Percentiles rank a stretch among this genome's conserved stretches.
These are phyloP conservation scores for Epistrophella euchroma DNA, from an alignment of 2,888 invertebrate species.

Conservation along the genomic window DNA sequence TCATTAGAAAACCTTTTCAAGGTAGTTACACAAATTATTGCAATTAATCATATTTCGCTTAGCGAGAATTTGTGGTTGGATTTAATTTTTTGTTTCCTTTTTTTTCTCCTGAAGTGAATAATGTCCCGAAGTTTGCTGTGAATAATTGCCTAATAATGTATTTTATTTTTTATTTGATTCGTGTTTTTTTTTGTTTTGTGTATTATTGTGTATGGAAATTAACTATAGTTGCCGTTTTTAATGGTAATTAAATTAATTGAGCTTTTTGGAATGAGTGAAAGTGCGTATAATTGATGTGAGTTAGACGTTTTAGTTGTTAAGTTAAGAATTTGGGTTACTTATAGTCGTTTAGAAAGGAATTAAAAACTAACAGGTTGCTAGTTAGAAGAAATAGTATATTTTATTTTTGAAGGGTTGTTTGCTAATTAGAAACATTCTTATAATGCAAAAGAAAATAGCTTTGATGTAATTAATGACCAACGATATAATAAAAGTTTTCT, in stretches of 20 bases:
- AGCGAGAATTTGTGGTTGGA: constrained; percentile 18
- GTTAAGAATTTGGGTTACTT: constrained; percentile 7
- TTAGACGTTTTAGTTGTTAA: neutral
- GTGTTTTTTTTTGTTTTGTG: constrained; percentile 25
- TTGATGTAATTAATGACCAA: constrained; percentile 3
- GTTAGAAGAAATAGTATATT: neutral
- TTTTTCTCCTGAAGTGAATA: constrained; percentile 20
- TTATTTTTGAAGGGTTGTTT: neutral
- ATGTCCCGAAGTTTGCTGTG: constrained; percentile 28
- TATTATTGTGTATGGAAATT: constrained; percentile 22
- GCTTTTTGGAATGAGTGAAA: constrained; percentile 4
- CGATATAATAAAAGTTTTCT: no score
- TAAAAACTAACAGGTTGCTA: constrained; percentile 31
- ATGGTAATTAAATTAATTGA: constrained; percentile 68
- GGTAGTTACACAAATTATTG: constrained; percentile 74
- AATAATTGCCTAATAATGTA: constrained; percentile 61
- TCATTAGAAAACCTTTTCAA: constrained; percentile 67
- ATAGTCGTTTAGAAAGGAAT: constrained; percentile 22
- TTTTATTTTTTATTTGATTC: constrained; percentile 58
- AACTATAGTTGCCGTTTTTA: constrained; percentile 68
- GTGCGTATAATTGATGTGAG: constrained; percentile 39
- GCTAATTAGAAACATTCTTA: neutral
- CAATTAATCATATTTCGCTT: constrained; percentile 74
- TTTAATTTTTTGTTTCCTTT: neutral
- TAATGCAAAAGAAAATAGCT: neutral